Evolutionary conservation across 2,797 vertebrate genomes (phyloP), one percentile per base, ranked within the genome.

Genomic region (Pempheris klunzingeri): DNA sequence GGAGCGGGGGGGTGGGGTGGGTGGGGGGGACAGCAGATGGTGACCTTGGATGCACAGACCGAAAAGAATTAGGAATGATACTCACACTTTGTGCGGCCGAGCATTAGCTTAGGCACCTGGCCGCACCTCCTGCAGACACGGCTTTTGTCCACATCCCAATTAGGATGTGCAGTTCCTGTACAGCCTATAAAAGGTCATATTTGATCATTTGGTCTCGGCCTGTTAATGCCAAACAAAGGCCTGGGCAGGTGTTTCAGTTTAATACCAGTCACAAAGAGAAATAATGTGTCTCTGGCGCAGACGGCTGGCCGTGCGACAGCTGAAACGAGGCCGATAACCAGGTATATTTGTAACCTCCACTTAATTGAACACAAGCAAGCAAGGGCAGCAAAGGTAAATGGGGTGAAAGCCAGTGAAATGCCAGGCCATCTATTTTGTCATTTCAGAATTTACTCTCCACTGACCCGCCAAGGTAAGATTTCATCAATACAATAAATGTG

Each of bases 11-110:
- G n/a, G n/a, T n/a, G n/a, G n/a, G n/a, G n/a, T n/a, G n/a, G n/a
- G n/a, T n/a, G n/a, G 72, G 46, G 74, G 78, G 71, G 83, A 89
- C 75, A 73, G 72, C 94, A 94, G 92, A 90, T 92, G 92, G 88
- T 92, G 91, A 92, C 90, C 85, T 93, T 90, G 86, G 81, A 70
- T 24, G 71, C 80, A 57, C 70, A 47, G 78, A 68, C 62, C 62
- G 78, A 86, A 83, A 86, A 71, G 73, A 87, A 92, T 84, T 69
- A 82, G 73, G 30, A 87, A 70, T 81, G 75, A 89, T 88, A 79
- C 77, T 86, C 77, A 67, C 57, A 75, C 83, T 82, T 69, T 68
- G 62, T 58, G 65, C 77, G 82, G 49, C n/a, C 1, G 26, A 59
- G 81, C 78, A 50, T 82, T 78, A 81, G 77, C 74, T 65, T 39